Base-by-base conservation (phyloP, 92 coral and sea anemone genomes). In the Montipora capitata region DNA sequence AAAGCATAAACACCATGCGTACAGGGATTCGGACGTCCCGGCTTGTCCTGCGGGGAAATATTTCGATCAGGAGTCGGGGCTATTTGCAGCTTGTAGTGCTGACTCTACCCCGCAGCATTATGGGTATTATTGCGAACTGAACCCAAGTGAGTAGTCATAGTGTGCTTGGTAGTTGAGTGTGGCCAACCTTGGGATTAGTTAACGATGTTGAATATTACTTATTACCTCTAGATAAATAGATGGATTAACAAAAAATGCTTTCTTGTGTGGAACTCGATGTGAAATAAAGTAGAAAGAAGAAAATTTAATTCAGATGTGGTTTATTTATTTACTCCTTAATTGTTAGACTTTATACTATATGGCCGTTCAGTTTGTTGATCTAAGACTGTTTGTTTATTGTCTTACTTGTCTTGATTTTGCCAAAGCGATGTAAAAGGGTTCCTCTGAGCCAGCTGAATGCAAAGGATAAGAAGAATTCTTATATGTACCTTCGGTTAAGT, bases 91-190 rank as follows among this genome's bases (percentile, higher is more conserved):
- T 82, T 88, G 92, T 39, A 71, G 81, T 85, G 88, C n/a, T 13
- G 88, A 82, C 86, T 81, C 87, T 9, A 81, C 88, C 81, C 92
- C 92, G 59, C 81, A 87, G 77, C 91, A 52, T 68, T 52, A 67
- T 69, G 85, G 85, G 67, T 87, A 87, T 87, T 87, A 87, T 63
- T 87, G 91, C 57, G 91, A 84, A 64, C 61, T 74, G 67, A 76
- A 84, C 73, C 66, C 66, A 76, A 49, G 40, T 49, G 10, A 76
- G 12, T 35, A n/a, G 57, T 72, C 78, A 76, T 52, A 48, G 67
- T n/a, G 58, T 15, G 65, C 52, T 52, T 61, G 66, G 66, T 61
- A 61, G 61, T 54, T 54, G 61, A 17, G 20, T 61, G 66, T 61
- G 20, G 17, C 66, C 14, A 2, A 61, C 11, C 66, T 16, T 61